Evolutionary conservation across 2,888 invertebrate genomes (phyloP), one percentile per base, ranked within the genome.

Genomic region (Epiblema foenella): DNA sequence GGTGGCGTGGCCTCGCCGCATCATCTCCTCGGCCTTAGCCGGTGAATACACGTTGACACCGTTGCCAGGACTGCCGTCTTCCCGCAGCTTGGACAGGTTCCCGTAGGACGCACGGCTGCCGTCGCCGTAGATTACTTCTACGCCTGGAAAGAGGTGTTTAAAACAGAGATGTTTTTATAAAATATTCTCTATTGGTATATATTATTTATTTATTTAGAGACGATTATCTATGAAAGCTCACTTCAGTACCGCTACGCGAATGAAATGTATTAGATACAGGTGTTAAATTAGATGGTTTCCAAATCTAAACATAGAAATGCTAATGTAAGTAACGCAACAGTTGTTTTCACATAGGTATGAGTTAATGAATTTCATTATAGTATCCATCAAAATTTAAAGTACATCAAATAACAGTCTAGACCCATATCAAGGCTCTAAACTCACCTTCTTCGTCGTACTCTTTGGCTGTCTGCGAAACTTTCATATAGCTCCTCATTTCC

Each of bases 401-500:
- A 1, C 24, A 24, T 24, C 24, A 24, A 24, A n/a, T n/a, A n/a
- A n/a, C n/a, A n/a, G n/a, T n/a, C n/a, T n/a, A n/a, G n/a, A n/a
- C n/a, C n/a, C n/a, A n/a, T n/a, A 24, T 24, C 24, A 24, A 24
- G 24, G 4, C 24, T n/a, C n/a, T 24, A 64, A n/a, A 70, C 78
- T 56, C 68, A 90, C 93, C 93, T 79, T 94, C 93, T 77, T 94
- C 94, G 75, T 94, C 94, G 80, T 89, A 93, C 75, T 94, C 94
- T 81, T 93, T 94, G 74, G 92, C 93, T 46, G 89, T 88, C 81
- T 94, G 94, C 73, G 93, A 87, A 33, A 91, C 83, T 80, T 94
- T 94, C 90, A 94, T 92, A 65, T 89, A 93, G 65, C 88, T 92
- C 83, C 98, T 95, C 74, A 97, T 97, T 88, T 98, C 98, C 18